phyloP scores from a whole-genome alignment of 2,797 vertebrate species.

The Syngnathus acus region DNA sequence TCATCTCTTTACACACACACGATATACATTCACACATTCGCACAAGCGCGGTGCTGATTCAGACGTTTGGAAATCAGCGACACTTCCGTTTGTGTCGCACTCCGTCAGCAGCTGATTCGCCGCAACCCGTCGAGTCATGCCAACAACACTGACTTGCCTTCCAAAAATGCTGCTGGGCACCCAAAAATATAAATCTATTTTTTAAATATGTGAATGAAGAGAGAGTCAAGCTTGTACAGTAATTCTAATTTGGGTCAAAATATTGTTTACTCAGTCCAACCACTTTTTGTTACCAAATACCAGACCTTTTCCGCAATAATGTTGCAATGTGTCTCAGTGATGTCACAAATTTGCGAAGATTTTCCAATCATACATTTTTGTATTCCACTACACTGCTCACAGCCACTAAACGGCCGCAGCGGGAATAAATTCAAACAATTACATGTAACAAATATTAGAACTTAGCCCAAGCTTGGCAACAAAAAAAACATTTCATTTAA shows the following conservation, averaged over 20 bases:
- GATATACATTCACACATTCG: neutral
- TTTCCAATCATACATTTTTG: too few species aligned
- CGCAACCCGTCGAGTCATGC: slow-evolving; percentile 22
- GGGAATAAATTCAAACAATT: neutral
- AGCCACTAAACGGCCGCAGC: neutral
- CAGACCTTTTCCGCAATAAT: too few species aligned
- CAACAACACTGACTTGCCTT: slow-evolving; percentile 15
- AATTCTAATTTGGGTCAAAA: too few species aligned
- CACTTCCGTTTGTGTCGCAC: slow-evolving; percentile 28
- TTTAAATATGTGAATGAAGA: neutral
- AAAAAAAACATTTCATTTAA: neutral
- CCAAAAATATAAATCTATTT: slow-evolving; percentile 1
- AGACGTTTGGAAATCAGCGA: slow-evolving; percentile 44
- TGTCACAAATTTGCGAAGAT: too few species aligned
- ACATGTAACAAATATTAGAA: neutral
- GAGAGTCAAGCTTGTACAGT: too few species aligned
- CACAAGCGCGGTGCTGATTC: slow-evolving; percentile 43
- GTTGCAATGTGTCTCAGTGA: too few species aligned
- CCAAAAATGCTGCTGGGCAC: neutral
- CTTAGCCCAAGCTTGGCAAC: neutral
- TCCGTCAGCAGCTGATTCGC: slow-evolving; percentile 50
- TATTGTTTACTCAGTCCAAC: too few species aligned
- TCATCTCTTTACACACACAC: neutral
- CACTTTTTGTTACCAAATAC: too few species aligned
- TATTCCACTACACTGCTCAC: too few species aligned